Evolutionary conservation across 1,140 invertebrate species (phyloP), one percentile per base, ranked within the genome.

Genomic region (Drosophila asahinai): DNA sequence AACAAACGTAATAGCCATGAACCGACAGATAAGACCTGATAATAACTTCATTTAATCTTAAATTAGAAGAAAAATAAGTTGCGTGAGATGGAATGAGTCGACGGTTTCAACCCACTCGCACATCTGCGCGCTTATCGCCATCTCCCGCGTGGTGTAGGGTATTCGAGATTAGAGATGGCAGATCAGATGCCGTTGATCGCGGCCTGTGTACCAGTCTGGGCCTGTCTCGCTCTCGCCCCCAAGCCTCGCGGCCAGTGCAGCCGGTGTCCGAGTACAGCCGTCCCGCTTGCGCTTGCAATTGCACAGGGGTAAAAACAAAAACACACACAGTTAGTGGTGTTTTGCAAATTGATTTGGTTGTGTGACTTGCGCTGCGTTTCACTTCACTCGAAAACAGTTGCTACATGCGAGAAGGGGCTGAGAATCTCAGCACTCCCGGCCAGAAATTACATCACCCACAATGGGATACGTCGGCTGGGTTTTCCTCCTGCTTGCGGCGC

Each of bases 251-350:
- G 0, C 19, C 1, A 30, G 22, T 30, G 11, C 58, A 61, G 19
- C 15, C 0, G 25, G 36, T 49, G 14, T 27, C 2, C 8, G 15
- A 55, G 12, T 70, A 52, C 8, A 12, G 49, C 63, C 33, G 5
- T 55, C 63, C 27, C 42, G 43, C 43, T 42, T 9, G 11, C 38
- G 8, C 38, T 17, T 77, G 75, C 55, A 77, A 60, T 77, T 67
- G 55, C 63, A 67, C 63, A 67, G 19, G 27, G 42, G 55, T 72
- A 73, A 52, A 55, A 33, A 11, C 49, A 30, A 11, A 36, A 8
- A 9, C n/a, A 55, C 19, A 55, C 8, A 38, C 36, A 14, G 11
- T 40, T 55, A 33, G n/a, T n/a, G 27, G 19, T 54, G 17, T 36
- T 52, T 54, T 54, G 33, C 0, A 3, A 55, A 14, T 40, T n/a